Percentiles rank a stretch among this genome's conserved stretches.
These are phyloP conservation scores for Saxidomus purpurata DNA, from an alignment of 1,140 invertebrate genomes.

Conservation along the genomic window DNA sequence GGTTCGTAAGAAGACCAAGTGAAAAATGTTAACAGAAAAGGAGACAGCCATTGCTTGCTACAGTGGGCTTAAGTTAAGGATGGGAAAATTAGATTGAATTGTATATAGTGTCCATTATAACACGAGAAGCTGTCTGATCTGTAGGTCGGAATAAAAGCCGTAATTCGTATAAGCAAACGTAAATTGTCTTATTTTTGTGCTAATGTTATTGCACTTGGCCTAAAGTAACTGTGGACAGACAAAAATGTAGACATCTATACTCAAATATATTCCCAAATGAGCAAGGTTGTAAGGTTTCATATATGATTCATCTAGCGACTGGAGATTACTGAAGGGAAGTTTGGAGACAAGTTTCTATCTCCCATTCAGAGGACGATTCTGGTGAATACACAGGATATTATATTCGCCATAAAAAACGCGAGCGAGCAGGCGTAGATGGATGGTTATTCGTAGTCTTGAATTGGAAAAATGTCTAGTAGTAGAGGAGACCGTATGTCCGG, in stretches of 20 bases:
- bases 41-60: no score
- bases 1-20: no score
- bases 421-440: background rate
- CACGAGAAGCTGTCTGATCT: no score
- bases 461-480: background rate
- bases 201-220: background rate
- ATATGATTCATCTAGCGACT: slow-evolving; percentile 6
- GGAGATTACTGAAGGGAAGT: background rate
- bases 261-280: slow-evolving; percentile 28
- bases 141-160: no score
- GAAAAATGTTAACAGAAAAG: no score
- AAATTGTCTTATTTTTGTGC: background rate
- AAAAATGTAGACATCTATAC: background rate
- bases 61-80: no score
- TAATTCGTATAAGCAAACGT: background rate
- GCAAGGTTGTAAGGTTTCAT: slow-evolving; percentile 1
- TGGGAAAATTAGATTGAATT: no score
- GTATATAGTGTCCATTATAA: no score
- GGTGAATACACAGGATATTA: background rate
- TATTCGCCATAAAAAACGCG: background rate
- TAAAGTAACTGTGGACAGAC: slow-evolving; percentile 6
- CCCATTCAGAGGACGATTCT: background rate
- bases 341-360: slow-evolving; percentile 9
- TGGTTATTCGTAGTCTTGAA: background rate
- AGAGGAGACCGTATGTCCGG: background rate